Evolutionary conservation across 1,140 invertebrate genomes (phyloP), one percentile per base, ranked within the genome.

Genomic region (Linepithema humile): DNA sequence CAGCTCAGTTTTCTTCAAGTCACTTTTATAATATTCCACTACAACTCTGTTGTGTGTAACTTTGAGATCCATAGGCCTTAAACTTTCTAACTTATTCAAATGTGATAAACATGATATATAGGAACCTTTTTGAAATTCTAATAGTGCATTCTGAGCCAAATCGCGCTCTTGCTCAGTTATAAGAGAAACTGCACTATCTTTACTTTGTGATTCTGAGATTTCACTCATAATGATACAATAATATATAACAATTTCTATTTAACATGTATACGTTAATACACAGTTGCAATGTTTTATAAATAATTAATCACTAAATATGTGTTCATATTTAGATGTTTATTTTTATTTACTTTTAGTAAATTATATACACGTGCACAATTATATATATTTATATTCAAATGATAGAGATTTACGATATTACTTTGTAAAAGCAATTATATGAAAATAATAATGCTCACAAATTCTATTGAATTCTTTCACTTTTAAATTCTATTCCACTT

Each of bases 31-130:
- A 92, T 96, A 97, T 82, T 97, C 96, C 0, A 95, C 96, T 0
- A 98, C 95, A 6, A 96, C 95, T 91, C 96, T 96, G 90, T 98
- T 98, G 85, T 97, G 96, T 0, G 95, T 92, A 17, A 97, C 95
- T 91, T 97, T 97, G 0, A 95, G 92, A 91, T 97, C 97, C 48
- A 95, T 95, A 1, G 95, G 95, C 35, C 95, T 94, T 23, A 95
- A 91, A 3, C 92, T 88, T 72, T 96, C 95, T 23, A 98, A 90
- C 90, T 96, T 95, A 40, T 94, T 95, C 53, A 98, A 93, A 48
- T 95, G 89, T 75, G 95, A 94, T 53, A 96, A 89, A 88, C 96
- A 96, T 12, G 92, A 91, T 1, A 91, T 89, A 90, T 95, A 97
- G 26, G 95, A 92, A 48, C 94, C 92, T 84, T 95, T 95, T 64